A percentile compares a stretch with the other conserved stretches of the same genome.
These are phyloP conservation scores for Drosophila lacteicornis DNA, from an alignment of 1,140 invertebrate genomes.

Conservation along the genomic window DNA sequence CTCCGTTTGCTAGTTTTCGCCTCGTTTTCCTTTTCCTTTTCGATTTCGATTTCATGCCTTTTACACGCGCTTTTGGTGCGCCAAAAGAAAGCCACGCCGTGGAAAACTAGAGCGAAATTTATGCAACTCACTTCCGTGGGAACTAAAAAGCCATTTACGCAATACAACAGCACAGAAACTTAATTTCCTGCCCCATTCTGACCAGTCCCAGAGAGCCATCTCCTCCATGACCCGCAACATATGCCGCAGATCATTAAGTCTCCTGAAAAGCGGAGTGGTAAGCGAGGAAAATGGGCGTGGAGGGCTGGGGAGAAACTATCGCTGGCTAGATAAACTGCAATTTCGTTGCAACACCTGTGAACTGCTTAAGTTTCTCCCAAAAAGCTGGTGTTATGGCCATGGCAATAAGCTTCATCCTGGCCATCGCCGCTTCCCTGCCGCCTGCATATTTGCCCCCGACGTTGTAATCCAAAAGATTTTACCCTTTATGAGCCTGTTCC, in stretches of 20 bases:
- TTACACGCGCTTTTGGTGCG: constrained; percentile 71
- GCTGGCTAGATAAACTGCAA: constrained; percentile 77
- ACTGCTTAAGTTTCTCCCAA: constrained; percentile 75
- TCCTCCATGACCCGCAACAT: constrained; percentile 69
- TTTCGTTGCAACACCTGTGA: constrained; percentile 79
- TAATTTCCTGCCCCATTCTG: constrained; percentile 72
- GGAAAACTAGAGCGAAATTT: constrained; percentile 57
- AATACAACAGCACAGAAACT: constrained; percentile 76
- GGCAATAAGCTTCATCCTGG: constrained; percentile 50
- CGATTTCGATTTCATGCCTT: constrained; percentile 80
- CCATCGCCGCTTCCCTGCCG: neutral
- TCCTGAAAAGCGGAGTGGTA: neutral
- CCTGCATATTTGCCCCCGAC: constrained; percentile 54
- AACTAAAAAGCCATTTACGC: constrained; percentile 82
- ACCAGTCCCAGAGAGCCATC: constrained; percentile 16
- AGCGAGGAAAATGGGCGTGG: neutral
- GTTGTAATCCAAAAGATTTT: constrained; percentile 78
- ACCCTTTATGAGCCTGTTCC: constrained; percentile 61
- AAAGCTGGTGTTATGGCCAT: constrained; percentile 65
- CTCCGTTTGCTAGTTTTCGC: constrained; percentile 61
- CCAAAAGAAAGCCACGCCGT: constrained; percentile 16
- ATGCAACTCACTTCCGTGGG: constrained; percentile 78
- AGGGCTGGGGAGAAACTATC: constrained; percentile 29
- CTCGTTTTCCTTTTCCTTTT: constrained; percentile 54
- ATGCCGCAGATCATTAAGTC: constrained; percentile 79